A percentile compares a stretch with the other conserved stretches of the same genome.
Evolutionary conservation across 2,888 invertebrate species (phyloP).

Genomic region (Lagria hirta): DNA sequence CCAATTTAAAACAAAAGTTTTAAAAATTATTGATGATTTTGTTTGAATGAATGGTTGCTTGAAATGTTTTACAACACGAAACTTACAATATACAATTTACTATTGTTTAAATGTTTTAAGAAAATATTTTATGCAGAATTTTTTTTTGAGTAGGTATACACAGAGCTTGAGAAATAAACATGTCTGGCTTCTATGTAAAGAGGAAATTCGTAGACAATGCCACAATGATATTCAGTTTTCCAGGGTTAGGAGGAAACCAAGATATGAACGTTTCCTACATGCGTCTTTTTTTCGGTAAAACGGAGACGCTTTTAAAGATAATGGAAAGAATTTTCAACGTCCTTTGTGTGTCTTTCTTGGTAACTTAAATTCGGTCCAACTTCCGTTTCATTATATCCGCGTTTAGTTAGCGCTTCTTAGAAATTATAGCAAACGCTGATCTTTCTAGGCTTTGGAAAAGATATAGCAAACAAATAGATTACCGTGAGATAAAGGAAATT

Average conservation of each 20-base stretch:
- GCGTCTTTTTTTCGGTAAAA: slow-evolving; percentile 24
- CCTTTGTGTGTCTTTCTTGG: slow-evolving; percentile 30
- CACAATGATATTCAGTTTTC: slow-evolving; percentile 30
- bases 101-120: too few species aligned
- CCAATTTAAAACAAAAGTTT: too few species aligned
- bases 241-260: slow-evolving; percentile 15
- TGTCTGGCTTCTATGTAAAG: slow-evolving; percentile 36
- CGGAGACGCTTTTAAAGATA: slow-evolving; percentile 31
- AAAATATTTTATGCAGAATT: too few species aligned
- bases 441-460: too few species aligned
- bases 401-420: slow-evolving; percentile 13
- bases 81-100: too few species aligned
- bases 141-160: too few species aligned
- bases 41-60: too few species aligned
- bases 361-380: slow-evolving; percentile 30
- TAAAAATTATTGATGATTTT: too few species aligned
- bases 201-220: slow-evolving; percentile 40
- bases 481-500: too few species aligned
- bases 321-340: slow-evolving; percentile 33
- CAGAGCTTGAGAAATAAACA: slow-evolving; percentile 34
- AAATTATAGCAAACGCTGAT: slow-evolving; percentile 18
- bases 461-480: too few species aligned
- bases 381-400: slow-evolving; percentile 25
- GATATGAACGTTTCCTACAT: slow-evolving; percentile 28
- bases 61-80: too few species aligned